Evolutionary conservation across 2,888 invertebrate species (phyloP).

Genomic region (Drosophila quasianomalipes): DNA sequence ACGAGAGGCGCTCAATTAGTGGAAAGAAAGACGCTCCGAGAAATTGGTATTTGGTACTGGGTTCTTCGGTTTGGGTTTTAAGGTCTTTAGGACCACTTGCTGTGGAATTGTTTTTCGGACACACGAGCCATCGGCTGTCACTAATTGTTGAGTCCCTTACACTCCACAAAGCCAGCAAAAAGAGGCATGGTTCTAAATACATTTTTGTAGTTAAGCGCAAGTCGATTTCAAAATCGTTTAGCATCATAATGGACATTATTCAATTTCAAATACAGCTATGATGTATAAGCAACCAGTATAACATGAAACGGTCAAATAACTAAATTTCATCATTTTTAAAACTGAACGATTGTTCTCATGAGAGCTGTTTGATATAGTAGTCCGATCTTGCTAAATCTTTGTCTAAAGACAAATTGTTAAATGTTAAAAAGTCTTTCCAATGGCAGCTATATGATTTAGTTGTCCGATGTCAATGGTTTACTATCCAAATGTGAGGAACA

Average conservation of each 20-base stretch:
- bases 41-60: not conserved
- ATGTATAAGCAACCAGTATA: not conserved
- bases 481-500: not conserved
- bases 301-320: not conserved
- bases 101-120: constrained; percentile 62
- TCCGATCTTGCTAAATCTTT: not conserved
- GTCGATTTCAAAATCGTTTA: not conserved
- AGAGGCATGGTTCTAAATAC: not conserved
- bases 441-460: too few species aligned
- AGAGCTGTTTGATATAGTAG: not conserved
- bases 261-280: not conserved
- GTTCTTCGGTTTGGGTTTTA: not conserved
- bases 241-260: not conserved
- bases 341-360: too few species aligned
- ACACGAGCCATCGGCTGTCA: constrained; percentile 54
- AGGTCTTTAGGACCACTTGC: constrained; percentile 63
- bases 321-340: not conserved
- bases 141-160: constrained; percentile 55
- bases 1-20: constrained; percentile 75
- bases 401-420: too few species aligned
- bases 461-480: not conserved
- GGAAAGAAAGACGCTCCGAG: constrained; percentile 10
- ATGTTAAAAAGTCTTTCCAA: too few species aligned
- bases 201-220: not conserved
- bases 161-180: not conserved